Evolutionary conservation across 1,140 invertebrate genomes (phyloP), one percentile per base, ranked within the genome.

Genomic region (Theocolax elegans): DNA sequence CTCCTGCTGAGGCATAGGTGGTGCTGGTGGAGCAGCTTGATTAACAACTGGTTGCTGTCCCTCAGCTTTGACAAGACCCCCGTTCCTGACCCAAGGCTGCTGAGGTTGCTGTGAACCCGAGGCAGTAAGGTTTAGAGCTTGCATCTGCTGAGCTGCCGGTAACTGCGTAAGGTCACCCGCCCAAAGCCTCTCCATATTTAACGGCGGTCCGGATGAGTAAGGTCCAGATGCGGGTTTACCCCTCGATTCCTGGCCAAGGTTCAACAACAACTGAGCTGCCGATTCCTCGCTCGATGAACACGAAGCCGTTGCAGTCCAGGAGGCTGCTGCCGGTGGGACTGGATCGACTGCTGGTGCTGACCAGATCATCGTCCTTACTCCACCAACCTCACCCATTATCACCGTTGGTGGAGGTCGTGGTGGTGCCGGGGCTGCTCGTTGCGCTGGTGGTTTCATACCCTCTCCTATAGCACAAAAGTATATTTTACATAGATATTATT

Each of bases 171-270:
- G 88, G 76, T 95, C 94, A 3, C 93, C 93, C 8, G 93, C 94
- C 95, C 95, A 96, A 46, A 96, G 84, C 66, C 93, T 87, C 80
- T 96, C 94, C 95, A 96, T 96, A 78, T 96, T 95, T 40, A 96
- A 87, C n/a, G 84, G 85, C 9, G 91, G 91, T 6, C 84, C 89
- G 78, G 83, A 86, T 53, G 80, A 81, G 84, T 85, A 87, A 85
- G 87, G 27, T 2, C 27, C 21, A 3, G 49, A 15, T 1, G 27
- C 12, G 17, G 84, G 80, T 60, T 85, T 87, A 69, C 88, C 87
- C 71, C 88, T 80, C 31, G 88, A 84, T 73, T 89, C 88, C 68
- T 94, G 92, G 6, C 93, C 93, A 10, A 96, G 87, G 76, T 93
- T 94, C 13, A 96, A 87, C 51, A 95, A 86, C 67, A 95, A 87